Evolutionary conservation across 2,113 vertebrate species (phyloP).

Genomic region (Albula glossodonta): DNA sequence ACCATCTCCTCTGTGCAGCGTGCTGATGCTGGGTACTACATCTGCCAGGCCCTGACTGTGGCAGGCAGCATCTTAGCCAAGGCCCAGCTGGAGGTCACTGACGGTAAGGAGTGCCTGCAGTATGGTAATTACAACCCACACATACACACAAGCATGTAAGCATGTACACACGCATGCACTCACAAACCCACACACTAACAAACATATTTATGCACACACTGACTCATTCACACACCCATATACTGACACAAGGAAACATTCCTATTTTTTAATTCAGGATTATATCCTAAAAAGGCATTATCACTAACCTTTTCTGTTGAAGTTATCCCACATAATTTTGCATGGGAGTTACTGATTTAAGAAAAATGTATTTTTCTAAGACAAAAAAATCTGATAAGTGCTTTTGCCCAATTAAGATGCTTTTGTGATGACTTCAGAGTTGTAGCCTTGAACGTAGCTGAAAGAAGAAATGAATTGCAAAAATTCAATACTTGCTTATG

Average conservation of each 20-base stretch:
- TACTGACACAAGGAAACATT: constrained; percentile 15
- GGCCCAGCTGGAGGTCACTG: constrained; percentile 97
- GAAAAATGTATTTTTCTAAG: too few species aligned
- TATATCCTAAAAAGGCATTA: not conserved
- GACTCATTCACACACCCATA: not conserved
- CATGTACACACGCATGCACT: not conserved
- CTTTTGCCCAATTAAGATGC: not conserved
- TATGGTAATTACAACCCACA: not conserved
- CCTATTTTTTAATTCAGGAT: not conserved
- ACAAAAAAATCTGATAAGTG: not conserved
- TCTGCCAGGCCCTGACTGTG: constrained; percentile 96
- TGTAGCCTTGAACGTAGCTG: not conserved
- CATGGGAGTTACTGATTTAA: too few species aligned
- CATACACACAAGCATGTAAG: not conserved
- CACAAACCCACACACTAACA: not conserved
- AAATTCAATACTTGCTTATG: not conserved
- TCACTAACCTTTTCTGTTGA: not conserved
- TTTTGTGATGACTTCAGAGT: not conserved
- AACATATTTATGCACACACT: not conserved
- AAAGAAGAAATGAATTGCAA: not conserved
- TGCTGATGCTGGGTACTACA: constrained; percentile 91
- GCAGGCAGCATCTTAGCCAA: constrained; percentile 98
- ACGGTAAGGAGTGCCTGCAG: constrained; percentile 75
- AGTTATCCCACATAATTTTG: too few species aligned
- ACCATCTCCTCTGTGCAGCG: constrained; percentile 91